These are phyloP conservation scores for Salvator merianae DNA, from an alignment of 2,113 vertebrate genomes.

Conservation along the genomic window DNA sequence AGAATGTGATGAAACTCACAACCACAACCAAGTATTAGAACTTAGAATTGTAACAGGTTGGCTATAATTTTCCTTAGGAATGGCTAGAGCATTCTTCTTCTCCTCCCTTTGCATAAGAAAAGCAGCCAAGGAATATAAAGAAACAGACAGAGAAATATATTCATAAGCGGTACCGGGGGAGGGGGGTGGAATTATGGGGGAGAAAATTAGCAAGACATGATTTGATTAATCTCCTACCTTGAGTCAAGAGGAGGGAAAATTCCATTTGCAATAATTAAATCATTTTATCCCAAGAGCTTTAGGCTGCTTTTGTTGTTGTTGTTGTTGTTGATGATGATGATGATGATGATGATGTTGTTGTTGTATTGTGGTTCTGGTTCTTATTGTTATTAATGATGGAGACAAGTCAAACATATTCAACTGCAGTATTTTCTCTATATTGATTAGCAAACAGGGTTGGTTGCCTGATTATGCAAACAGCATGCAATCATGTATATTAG, in stretches of 20 bases:
- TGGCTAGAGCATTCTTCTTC: background rate
- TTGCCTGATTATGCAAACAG: too few species aligned
- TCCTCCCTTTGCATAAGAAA: background rate
- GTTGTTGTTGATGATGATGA: too few species aligned
- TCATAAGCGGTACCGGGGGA: background rate
- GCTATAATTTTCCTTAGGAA: background rate
- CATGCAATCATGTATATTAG: background rate
- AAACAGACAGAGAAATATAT: background rate
- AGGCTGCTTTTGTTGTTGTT: too few species aligned
- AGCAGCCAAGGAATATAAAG: background rate
- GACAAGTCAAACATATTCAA: too few species aligned
- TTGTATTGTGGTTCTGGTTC: too few species aligned
- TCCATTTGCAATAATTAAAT: background rate
- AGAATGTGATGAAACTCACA: slow-evolving; percentile 1
- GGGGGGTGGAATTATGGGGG: background rate
- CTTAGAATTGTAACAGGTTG: background rate
- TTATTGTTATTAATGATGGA: background rate
- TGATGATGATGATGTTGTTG: background rate
- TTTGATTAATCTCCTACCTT: background rate
- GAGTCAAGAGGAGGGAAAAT: background rate
- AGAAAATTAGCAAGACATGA: background rate
- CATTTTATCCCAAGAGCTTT: background rate
- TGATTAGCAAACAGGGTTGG: too few species aligned
- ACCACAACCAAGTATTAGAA: background rate
- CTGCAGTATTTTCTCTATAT: too few species aligned